Conservation (phyloP, 1,140 invertebrate genomes). For the Brachionus rubens region DNA sequence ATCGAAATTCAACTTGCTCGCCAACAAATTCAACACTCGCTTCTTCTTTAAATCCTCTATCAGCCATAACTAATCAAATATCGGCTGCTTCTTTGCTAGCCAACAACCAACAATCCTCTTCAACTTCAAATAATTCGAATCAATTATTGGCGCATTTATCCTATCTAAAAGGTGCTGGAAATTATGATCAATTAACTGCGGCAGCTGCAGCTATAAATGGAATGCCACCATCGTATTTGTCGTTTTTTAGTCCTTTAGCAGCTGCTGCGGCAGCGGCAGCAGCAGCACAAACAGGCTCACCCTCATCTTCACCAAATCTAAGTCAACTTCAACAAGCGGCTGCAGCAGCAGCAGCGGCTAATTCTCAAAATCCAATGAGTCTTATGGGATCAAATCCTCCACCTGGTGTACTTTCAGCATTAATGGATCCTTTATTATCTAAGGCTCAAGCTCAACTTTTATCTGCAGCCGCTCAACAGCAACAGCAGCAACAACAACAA, state of each 20-base stretch:
- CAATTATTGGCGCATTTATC: background rate
- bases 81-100: background rate
- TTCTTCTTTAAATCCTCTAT: background rate
- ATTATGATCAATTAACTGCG: background rate
- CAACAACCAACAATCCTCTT: too few species aligned
- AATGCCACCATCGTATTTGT: background rate
- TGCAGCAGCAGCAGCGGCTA: background rate
- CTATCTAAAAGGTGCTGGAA: conserved; percentile 9
- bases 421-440: conserved; percentile 8
- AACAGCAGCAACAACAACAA: background rate
- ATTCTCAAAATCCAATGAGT: background rate
- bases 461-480: background rate
- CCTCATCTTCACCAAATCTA: conserved; percentile 4
- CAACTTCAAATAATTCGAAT: background rate
- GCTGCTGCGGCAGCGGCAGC: conserved; percentile 12
- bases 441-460: background rate
- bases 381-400: background rate
- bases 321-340: background rate
- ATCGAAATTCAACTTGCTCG: too few species aligned
- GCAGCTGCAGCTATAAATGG: background rate
- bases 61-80: background rate
- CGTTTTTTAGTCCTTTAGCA: background rate
- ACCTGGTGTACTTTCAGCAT: background rate
- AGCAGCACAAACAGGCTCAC: background rate
- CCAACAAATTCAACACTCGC: background rate